A percentile compares a stretch with the other conserved stretches of the same genome.
These are phyloP conservation scores for Petrocephalus sullivani DNA, from an alignment of 2,797 vertebrate species.

Conservation along the genomic window DNA sequence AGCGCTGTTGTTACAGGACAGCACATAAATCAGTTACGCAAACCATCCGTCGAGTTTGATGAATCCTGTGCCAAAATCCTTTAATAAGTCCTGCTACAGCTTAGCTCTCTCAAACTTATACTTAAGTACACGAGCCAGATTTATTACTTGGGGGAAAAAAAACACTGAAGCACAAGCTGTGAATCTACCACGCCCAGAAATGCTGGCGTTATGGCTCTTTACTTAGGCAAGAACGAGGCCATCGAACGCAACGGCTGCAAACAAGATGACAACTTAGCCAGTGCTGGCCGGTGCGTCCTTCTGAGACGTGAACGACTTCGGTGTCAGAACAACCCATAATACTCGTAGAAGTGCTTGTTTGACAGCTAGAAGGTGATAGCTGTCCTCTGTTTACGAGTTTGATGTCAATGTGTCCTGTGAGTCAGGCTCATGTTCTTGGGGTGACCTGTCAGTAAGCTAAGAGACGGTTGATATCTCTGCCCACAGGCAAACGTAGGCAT, in stretches of 20 bases:
- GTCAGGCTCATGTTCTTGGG: background rate
- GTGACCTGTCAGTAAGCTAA: background rate
- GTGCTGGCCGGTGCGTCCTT: background rate
- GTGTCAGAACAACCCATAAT: background rate
- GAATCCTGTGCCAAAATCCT: background rate
- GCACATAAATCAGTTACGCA: background rate
- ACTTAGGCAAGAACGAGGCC: background rate
- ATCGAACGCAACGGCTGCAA: background rate
- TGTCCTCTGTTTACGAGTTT: background rate
- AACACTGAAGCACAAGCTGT: background rate
- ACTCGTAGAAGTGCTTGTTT: background rate
- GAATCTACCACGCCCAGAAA: background rate
- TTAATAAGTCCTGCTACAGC: background rate
- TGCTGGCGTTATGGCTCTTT: background rate
- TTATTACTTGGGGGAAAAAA: background rate
- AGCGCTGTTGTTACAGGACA: conserved; percentile 9
- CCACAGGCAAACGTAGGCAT: background rate
- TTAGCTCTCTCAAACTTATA: background rate
- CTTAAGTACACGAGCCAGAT: background rate
- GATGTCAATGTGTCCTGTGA: background rate
- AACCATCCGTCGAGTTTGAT: background rate
- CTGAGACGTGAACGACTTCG: background rate
- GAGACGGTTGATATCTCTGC: background rate
- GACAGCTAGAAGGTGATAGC: background rate
- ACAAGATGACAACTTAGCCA: background rate